Conservation (phyloP, 1,140 invertebrate species). For the Cecropterus lyciades region DNA sequence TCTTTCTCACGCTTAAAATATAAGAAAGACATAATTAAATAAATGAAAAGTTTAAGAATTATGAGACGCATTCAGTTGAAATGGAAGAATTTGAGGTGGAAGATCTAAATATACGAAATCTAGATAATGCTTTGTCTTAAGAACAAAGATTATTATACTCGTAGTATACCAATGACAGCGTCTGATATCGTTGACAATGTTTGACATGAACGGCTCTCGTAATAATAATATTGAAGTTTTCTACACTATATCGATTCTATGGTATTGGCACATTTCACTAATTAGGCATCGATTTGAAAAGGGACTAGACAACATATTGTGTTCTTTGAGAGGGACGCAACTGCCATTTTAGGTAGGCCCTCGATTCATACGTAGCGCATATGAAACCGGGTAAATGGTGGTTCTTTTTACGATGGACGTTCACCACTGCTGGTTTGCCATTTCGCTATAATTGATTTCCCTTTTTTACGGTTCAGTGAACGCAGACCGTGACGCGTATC, state of each 20-base stretch:
- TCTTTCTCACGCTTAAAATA: too few relatives aligned
- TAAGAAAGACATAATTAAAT: too few relatives aligned
- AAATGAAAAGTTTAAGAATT: too few relatives aligned
- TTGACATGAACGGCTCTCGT: too few relatives aligned
- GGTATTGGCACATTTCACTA: conserved; percentile 46
- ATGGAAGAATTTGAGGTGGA: too few relatives aligned
- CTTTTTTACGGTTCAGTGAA: conserved; percentile 70
- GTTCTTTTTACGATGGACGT: conserved; percentile 37
- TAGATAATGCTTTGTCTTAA: too few relatives aligned
- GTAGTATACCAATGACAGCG: too few relatives aligned
- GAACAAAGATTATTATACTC: too few relatives aligned
- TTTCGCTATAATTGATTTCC: conserved; percentile 77
- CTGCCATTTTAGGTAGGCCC: conserved; percentile 38
- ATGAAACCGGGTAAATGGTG: neutral
- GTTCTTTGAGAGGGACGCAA: conserved; percentile 40
- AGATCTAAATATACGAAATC: too few relatives aligned
- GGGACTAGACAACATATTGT: conserved; percentile 57
- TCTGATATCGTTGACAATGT: too few relatives aligned
- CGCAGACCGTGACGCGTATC: conserved; percentile 54
- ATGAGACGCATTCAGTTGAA: too few relatives aligned
- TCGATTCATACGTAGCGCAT: neutral
- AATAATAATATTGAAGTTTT: neutral
- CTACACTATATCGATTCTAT: neutral
- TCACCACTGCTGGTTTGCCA: conserved; percentile 49
- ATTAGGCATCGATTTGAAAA: conserved; percentile 59